phyloP scores from a whole-genome alignment of 2,888 invertebrate species.

The Aspidiotus destructor region DNA sequence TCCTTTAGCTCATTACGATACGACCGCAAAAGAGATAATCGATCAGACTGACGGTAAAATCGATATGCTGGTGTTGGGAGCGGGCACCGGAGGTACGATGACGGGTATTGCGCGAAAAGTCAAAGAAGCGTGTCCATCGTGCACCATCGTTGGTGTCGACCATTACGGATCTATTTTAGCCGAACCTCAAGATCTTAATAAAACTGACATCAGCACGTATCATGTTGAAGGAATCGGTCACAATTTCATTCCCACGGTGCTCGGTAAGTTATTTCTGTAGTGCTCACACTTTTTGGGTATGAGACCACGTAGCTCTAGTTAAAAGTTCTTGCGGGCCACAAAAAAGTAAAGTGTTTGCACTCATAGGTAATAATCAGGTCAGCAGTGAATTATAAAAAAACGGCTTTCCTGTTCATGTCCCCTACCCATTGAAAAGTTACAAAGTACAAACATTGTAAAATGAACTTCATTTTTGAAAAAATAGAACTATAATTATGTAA shows the following conservation, averaged over 20 bases:
- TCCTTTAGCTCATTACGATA: constrained; percentile 94
- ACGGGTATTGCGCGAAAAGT: constrained; percentile 84
- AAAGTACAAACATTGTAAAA: too few relatives aligned
- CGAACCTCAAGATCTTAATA: constrained; percentile 64
- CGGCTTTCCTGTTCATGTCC: too few relatives aligned
- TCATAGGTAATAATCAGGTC: too few relatives aligned
- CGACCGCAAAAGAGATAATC: constrained; percentile 87
- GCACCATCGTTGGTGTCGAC: constrained; percentile 77
- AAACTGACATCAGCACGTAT: constrained; percentile 61
- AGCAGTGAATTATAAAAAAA: too few relatives aligned
- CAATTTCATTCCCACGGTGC: constrained; percentile 87
- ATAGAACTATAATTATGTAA: too few relatives aligned
- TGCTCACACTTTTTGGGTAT: too few relatives aligned
- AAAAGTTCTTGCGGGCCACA: too few relatives aligned
- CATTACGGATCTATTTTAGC: constrained; percentile 89
- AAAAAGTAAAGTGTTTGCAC: too few relatives aligned
- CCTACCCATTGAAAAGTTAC: too few relatives aligned
- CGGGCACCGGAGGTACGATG: constrained; percentile 93
- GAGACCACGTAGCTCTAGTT: too few relatives aligned
- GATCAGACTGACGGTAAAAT: constrained; percentile 69
- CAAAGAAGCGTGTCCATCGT: constrained; percentile 65
- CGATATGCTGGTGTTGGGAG: constrained; percentile 75
- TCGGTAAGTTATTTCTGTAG: constrained; percentile 52
- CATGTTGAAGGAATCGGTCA: constrained; percentile 92
- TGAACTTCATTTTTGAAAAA: too few relatives aligned